phyloP scores from a whole-genome alignment of 1,140 invertebrate genomes.

The Neelides sp. region DNA sequence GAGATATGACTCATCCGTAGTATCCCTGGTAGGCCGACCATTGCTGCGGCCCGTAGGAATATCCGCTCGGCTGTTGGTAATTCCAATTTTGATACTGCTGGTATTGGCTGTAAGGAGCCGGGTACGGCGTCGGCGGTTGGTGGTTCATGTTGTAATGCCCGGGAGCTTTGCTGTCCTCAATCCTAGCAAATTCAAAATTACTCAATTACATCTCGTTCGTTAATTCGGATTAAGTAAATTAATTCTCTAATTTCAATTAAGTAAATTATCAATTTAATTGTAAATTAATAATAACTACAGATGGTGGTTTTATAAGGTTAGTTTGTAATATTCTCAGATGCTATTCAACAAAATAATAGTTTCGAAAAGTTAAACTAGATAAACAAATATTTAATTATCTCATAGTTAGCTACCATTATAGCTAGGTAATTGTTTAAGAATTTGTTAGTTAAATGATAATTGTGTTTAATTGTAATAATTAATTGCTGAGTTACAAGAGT shows the following conservation, averaged over 20 bases:
- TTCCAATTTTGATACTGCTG: constrained; percentile 38
- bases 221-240: neutral
- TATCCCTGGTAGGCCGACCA: constrained; percentile 26
- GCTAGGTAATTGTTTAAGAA: neutral
- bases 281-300: neutral
- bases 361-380: no score
- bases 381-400: no score
- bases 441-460: constrained; percentile 34
- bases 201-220: neutral
- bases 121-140: constrained; percentile 37
- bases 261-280: neutral
- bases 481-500: constrained; percentile 37
- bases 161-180: constrained; percentile 29
- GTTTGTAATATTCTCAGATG: no score
- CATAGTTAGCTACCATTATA: constrained; percentile 11
- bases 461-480: constrained; percentile 38
- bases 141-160: constrained; percentile 38
- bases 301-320: no score
- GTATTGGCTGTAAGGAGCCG: constrained; percentile 46
- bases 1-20: constrained; percentile 14
- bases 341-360: no score
- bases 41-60: constrained; percentile 17
- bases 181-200: constrained; percentile 6
- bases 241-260: constrained; percentile 1
- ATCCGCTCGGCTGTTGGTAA: constrained; percentile 20